Evolutionary conservation across 1,140 invertebrate genomes (phyloP).

Genomic region (Drosophila yakuba): DNA sequence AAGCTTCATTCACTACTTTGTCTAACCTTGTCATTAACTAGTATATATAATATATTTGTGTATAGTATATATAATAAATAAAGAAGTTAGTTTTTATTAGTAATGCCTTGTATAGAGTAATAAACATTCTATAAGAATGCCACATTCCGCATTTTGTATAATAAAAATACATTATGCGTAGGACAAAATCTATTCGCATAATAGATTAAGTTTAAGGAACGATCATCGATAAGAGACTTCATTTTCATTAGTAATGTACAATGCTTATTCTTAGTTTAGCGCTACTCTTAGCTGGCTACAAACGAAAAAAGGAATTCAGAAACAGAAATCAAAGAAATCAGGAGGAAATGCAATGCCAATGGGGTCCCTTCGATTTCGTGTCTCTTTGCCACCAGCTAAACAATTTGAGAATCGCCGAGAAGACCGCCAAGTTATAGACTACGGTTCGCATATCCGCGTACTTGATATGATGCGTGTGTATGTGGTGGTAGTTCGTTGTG

Average conservation of each 20-base stretch:
- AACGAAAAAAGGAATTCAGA: constrained; percentile 13
- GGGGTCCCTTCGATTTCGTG: constrained; percentile 38
- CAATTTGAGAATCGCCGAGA: constrained; percentile 36
- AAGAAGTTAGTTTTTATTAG: constrained; percentile 70
- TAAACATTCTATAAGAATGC: constrained; percentile 78
- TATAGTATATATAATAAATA: constrained; percentile 55
- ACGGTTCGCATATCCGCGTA: constrained; percentile 14
- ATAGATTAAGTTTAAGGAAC: constrained; percentile 77
- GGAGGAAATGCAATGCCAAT: constrained; percentile 27
- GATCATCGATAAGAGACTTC: constrained; percentile 83
- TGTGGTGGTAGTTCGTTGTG: constrained; percentile 7
- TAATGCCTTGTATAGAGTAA: constrained; percentile 60
- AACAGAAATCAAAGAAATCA: constrained; percentile 15
- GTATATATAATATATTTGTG: constrained; percentile 63
- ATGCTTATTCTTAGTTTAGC: constrained; percentile 64
- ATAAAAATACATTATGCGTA: constrained; percentile 73
- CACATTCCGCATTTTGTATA: constrained; percentile 45
- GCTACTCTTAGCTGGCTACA: constrained; percentile 28
- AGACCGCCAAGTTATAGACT: constrained; percentile 14
- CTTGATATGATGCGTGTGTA: constrained; percentile 32
- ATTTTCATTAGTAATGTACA: constrained; percentile 76
- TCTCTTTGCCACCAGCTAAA: constrained; percentile 7
- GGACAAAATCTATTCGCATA: constrained; percentile 57
- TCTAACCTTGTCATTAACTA: constrained; percentile 71
- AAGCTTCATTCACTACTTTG: constrained; percentile 80